A percentile compares a stretch with the other conserved stretches of the same genome.
phyloP scores from a whole-genome alignment of 2,113 vertebrate genomes.

The Stercorarius parasiticus region DNA sequence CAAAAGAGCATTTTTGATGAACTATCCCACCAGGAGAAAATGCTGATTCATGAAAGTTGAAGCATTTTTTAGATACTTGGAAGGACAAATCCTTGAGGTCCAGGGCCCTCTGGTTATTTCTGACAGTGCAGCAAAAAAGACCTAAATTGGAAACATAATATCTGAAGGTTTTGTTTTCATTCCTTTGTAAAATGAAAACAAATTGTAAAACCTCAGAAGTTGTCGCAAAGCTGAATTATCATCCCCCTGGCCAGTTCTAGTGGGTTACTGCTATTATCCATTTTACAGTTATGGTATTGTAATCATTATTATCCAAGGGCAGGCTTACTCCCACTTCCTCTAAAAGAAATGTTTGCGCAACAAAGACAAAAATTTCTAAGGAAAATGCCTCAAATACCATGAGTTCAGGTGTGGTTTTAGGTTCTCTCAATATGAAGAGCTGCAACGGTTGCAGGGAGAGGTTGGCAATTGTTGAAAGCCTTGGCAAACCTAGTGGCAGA shows the following conservation, averaged over 20 bases:
- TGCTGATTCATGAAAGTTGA: slow-evolving; percentile 41
- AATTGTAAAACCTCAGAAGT: slow-evolving; percentile 67
- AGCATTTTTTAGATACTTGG: slow-evolving; percentile 52
- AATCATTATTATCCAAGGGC: not conserved
- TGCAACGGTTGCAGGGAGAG: not conserved
- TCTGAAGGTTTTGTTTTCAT: slow-evolving; percentile 64
- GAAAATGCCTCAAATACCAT: not conserved
- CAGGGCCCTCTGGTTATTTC: slow-evolving; percentile 48
- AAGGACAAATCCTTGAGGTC: slow-evolving; percentile 54
- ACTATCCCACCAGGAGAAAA: slow-evolving; percentile 44
- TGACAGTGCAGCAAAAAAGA: slow-evolving; percentile 46
- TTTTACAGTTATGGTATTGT: slow-evolving; percentile 15
- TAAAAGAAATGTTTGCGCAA: not conserved
- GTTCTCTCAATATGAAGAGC: not conserved
- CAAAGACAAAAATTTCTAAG: not conserved
- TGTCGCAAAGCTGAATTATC: slow-evolving; percentile 32
- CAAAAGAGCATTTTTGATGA: not conserved
- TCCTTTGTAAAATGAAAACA: slow-evolving; percentile 61
- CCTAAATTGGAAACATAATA: slow-evolving; percentile 63
- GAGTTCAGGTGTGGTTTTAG: slow-evolving; percentile 1
- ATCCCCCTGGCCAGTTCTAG: not conserved
- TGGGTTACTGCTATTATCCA: slow-evolving; percentile 12
- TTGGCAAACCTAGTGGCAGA: not conserved
- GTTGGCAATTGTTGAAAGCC: not conserved
- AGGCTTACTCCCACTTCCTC: not conserved